These are phyloP conservation scores for Deilephila elpenor DNA, from an alignment of 2,888 invertebrate species.

Conservation along the genomic window DNA sequence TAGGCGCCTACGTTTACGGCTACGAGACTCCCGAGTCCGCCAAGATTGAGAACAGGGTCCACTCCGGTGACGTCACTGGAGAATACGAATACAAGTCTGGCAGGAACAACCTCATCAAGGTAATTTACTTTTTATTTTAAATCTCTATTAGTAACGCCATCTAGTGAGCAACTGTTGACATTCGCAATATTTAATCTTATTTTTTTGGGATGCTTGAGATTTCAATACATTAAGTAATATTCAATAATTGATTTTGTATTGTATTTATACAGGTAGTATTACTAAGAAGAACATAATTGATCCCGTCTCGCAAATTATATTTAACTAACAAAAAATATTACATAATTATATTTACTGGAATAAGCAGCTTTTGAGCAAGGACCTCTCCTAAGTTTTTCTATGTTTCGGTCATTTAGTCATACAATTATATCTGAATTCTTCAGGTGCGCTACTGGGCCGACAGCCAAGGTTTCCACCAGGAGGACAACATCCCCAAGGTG, in stretches of 20 bases:
- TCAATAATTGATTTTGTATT: too few relatives aligned
- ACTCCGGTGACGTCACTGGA: slow-evolving; percentile 88
- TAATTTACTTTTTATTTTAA: slow-evolving; percentile 45
- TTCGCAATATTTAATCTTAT: not conserved
- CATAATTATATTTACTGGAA: too few relatives aligned
- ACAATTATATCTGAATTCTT: not conserved
- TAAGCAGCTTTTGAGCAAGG: too few relatives aligned
- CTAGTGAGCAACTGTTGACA: not conserved
- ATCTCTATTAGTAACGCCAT: not conserved
- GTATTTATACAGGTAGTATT: too few relatives aligned
- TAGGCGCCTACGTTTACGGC: slow-evolving; percentile 89
- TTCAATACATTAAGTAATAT: not conserved
- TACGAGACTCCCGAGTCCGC: slow-evolving; percentile 90
- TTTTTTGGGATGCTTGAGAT: not conserved
- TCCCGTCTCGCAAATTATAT: too few relatives aligned
- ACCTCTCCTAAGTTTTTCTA: too few relatives aligned
- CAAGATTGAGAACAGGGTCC: slow-evolving; percentile 88
- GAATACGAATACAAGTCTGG: slow-evolving; percentile 88
- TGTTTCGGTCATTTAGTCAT: too few relatives aligned
- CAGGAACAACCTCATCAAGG: slow-evolving; percentile 85
- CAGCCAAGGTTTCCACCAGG: slow-evolving; percentile 90
- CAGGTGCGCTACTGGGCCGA: slow-evolving; percentile 90
- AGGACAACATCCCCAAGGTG: slow-evolving; percentile 88
- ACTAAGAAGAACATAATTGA: too few relatives aligned
- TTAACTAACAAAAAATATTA: too few relatives aligned